Percentiles rank a stretch among this genome's conserved stretches.
These are phyloP conservation scores for Hermodice carunculata DNA, from an alignment of 2,888 invertebrate genomes.

Conservation along the genomic window DNA sequence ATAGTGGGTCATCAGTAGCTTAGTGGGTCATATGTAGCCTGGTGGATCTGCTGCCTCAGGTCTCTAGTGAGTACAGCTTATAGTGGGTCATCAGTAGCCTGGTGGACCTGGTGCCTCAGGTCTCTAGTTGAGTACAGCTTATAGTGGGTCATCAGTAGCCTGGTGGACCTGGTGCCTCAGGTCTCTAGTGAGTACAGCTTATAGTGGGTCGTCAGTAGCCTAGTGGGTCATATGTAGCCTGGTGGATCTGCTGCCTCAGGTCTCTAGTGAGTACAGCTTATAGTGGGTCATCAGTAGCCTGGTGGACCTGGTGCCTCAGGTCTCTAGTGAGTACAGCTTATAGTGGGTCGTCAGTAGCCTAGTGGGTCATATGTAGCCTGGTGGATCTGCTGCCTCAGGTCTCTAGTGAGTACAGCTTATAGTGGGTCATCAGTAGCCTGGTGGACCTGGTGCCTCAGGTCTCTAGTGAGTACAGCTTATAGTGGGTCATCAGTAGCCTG, in stretches of 20 bases:
- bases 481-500: not conserved
- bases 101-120: too few species aligned
- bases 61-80: slow-evolving; percentile 34
- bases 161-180: slow-evolving; percentile 50
- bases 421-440: slow-evolving; percentile 56
- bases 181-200: slow-evolving; percentile 34
- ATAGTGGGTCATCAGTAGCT: too few species aligned
- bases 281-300: slow-evolving; percentile 56
- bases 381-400: not conserved
- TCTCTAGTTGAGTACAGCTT: too few species aligned
- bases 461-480: slow-evolving; percentile 30
- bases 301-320: slow-evolving; percentile 46
- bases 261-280: too few species aligned
- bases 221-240: not conserved
- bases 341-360: too few species aligned
- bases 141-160: slow-evolving; percentile 53
- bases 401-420: too few species aligned
- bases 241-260: not conserved
- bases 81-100: too few species aligned
- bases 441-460: slow-evolving; percentile 46
- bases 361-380: not conserved
- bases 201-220: too few species aligned
- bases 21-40: slow-evolving; percentile 55
- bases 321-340: slow-evolving; percentile 34
- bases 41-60: slow-evolving; percentile 46